phyloP scores from a whole-genome alignment of 2,888 invertebrate species.

The Scrobipalpa costella region DNA sequence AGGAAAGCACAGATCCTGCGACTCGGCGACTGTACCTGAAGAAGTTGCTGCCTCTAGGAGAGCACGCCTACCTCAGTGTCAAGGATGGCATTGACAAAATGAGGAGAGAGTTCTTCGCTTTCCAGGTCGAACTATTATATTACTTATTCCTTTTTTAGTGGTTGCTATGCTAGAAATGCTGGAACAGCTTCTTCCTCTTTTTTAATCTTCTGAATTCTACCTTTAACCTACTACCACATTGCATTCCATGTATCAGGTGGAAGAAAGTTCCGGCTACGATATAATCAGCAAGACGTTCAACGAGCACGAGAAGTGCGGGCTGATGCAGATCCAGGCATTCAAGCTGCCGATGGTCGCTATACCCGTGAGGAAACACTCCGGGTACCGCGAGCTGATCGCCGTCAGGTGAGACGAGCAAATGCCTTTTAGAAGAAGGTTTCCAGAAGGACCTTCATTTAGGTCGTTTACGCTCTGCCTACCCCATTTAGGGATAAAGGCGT shows the following conservation, averaged over 20 bases:
- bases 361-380: slow-evolving; percentile 78
- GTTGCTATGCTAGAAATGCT: not conserved
- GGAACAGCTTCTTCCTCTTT: not conserved
- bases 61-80: slow-evolving; percentile 75
- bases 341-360: slow-evolving; percentile 79
- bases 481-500: no score
- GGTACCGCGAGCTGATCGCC: slow-evolving; percentile 80
- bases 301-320: slow-evolving; percentile 83
- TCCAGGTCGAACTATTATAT: slow-evolving; percentile 59
- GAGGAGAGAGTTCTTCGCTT: slow-evolving; percentile 80
- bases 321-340: slow-evolving; percentile 81
- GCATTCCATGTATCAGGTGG: slow-evolving; percentile 54
- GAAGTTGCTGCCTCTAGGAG: slow-evolving; percentile 80
- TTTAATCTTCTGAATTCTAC: not conserved
- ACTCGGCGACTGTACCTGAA: slow-evolving; percentile 75
- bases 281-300: slow-evolving; percentile 82
- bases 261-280: slow-evolving; percentile 81
- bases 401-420: slow-evolving; percentile 59
- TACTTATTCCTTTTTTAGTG: not conserved
- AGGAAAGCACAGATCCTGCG: slow-evolving; percentile 79
- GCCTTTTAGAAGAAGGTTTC: no score
- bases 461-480: no score
- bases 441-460: no score
- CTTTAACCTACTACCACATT: not conserved
- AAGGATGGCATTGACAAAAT: slow-evolving; percentile 78